phyloP scores from a whole-genome alignment of 37 sponge, comb jelly and placozoan species.

The Oopsacas minuta region DNA sequence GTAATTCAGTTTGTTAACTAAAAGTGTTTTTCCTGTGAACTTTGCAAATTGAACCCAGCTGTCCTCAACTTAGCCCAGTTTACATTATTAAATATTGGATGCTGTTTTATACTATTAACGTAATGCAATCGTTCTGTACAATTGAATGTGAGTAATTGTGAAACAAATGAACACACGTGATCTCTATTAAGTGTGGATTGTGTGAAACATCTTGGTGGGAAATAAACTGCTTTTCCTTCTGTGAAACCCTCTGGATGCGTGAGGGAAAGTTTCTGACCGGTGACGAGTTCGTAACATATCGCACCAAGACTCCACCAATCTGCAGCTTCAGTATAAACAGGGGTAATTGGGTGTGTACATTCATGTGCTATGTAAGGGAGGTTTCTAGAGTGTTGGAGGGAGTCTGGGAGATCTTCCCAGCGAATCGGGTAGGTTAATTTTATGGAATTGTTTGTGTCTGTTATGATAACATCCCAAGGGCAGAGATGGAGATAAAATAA shows the following conservation, averaged over 20 bases:
- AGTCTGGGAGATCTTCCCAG: neutral
- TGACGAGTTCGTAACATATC: neutral
- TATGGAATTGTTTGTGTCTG: neutral
- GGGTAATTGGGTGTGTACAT: neutral
- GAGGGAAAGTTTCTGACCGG: neutral
- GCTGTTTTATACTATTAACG: neutral
- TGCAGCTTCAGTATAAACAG: neutral
- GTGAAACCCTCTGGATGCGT: neutral
- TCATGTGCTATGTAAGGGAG: neutral
- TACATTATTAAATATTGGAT: neutral
- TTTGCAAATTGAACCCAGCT: neutral
- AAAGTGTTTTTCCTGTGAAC: conserved; percentile 3
- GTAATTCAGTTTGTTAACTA: no score
- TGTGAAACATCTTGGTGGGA: neutral
- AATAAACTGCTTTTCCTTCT: neutral
- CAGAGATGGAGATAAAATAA: neutral
- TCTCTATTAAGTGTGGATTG: neutral
- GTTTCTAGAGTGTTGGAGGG: neutral
- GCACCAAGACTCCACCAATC: conserved; percentile 16
- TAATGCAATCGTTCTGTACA: neutral
- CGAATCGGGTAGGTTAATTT: neutral
- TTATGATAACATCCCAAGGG: neutral
- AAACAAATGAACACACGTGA: neutral
- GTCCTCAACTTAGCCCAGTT: neutral
- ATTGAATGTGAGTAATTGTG: neutral